phyloP scores from a whole-genome alignment of 2,113 vertebrate genomes.

The Oreotrochilus melanogaster region DNA sequence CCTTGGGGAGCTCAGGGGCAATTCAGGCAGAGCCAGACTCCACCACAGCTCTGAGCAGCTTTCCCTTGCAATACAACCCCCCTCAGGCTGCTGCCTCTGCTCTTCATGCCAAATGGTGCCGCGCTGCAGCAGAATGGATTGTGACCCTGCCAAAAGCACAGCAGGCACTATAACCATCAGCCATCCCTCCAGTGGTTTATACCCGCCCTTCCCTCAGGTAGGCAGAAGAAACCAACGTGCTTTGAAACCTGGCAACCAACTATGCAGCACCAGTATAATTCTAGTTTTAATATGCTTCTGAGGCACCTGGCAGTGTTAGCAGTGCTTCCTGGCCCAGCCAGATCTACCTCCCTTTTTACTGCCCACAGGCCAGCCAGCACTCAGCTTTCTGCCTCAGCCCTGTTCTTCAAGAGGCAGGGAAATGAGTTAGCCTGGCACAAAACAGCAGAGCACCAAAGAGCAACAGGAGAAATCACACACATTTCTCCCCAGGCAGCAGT shows the following conservation, averaged over 20 bases:
- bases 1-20: not conserved
- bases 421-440: not conserved
- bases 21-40: not conserved
- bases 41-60: not conserved
- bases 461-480: not conserved
- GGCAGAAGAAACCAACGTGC: not conserved
- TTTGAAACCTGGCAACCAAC: not conserved
- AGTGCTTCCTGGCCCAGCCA: not conserved
- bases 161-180: not conserved
- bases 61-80: not conserved
- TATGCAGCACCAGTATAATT: not conserved
- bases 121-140: not conserved
- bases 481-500: fast-evolving
- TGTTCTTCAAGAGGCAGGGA: not conserved
- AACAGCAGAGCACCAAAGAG: not conserved
- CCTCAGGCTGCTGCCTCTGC: not conserved
- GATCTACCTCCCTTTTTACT: not conserved
- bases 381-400: not conserved
- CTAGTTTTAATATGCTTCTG: not conserved
- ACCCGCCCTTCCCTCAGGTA: not conserved
- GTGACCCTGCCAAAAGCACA: not conserved
- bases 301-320: not conserved
- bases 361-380: not conserved
- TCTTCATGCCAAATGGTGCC: not conserved
- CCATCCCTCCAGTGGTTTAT: not conserved